Evolutionary conservation across 2,888 invertebrate species (phyloP), one percentile per base, ranked within the genome.

Genomic region (Endomychus coccineus): DNA sequence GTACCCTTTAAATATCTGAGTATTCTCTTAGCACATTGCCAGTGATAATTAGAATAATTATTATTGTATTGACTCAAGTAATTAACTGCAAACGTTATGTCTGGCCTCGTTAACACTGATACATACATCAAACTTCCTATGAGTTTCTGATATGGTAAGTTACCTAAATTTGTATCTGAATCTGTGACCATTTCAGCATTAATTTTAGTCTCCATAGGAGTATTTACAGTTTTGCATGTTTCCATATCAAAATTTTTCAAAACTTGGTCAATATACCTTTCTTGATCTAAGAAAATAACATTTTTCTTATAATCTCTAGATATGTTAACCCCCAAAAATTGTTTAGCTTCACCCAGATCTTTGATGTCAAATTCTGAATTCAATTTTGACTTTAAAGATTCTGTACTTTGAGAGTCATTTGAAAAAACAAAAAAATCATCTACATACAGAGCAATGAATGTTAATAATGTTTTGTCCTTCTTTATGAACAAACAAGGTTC

Each of bases 401-500:
- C 14, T n/a, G 25, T 5, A 12, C 30, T 19, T 21, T 27, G 12
- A 24, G 36, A 16, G 33, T 34, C 24, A 34, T 43, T 34, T 16
- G 34, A 34, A 34, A 40, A 40, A 1, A 40, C 3, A 11, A 38
- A 28, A 23, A 45, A 35, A 33, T 45, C 41, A 25, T 41, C 40
- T 4, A 40, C 36, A 36, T 27, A 41, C 16, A 44, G 21, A n/a
- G 41, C 27, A 11, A 42, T 27, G 3, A 40, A 29, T 9, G 10
- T 39, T 2, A 14, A 12, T 27, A 23, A 10, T 19, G 28, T 27
- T 2, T 35, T 32, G 4, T 2, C 9, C 14, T 17, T 34, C 29
- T 43, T 39, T 9, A 29, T 32, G 25, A 27, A 45, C 16, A 43
- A 10, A 38, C 42, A 44, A 21, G 38, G 39, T 27, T 45, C 45